Evolutionary conservation across 2,888 invertebrate species (phyloP).

Genomic region (Endomychus coccineus): DNA sequence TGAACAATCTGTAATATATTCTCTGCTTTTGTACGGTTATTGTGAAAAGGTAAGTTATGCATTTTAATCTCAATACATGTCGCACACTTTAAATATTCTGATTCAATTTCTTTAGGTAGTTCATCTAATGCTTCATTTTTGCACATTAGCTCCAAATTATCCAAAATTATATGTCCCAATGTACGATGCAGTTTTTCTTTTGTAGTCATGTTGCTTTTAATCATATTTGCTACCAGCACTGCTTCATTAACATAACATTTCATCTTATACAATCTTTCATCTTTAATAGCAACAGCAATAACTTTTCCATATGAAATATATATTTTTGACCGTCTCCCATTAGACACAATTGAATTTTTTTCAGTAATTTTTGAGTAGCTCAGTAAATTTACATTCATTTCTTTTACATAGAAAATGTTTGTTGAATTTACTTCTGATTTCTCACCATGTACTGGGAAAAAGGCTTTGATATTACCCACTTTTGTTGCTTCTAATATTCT

Average conservation of each 20-base stretch:
- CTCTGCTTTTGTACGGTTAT: conserved; percentile 20
- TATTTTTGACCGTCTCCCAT: conserved; percentile 14
- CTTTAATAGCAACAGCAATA: too few relatives aligned
- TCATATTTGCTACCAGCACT: too few relatives aligned
- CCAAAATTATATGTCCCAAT: conserved; percentile 24
- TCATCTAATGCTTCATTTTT: conserved; percentile 16
- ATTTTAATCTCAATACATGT: conserved; percentile 25
- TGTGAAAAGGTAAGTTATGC: conserved; percentile 25
- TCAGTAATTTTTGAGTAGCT: conserved; percentile 20
- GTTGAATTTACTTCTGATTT: conserved; percentile 7
- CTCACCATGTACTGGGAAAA: conserved; percentile 10
- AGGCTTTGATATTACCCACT: conserved; percentile 11
- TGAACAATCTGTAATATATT: conserved; percentile 22
- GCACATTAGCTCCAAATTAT: conserved; percentile 20
- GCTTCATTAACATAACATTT: conserved; percentile 8
- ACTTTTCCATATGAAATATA: conserved; percentile 14
- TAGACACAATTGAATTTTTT: conserved; percentile 18
- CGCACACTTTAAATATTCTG: conserved; percentile 21
- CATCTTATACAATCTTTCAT: too few relatives aligned
- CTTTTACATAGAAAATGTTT: conserved; percentile 16
- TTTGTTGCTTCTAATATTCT: conserved; percentile 16
- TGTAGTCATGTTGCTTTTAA: conserved; percentile 15
- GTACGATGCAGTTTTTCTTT: conserved; percentile 23
- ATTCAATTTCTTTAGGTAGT: conserved; percentile 18
- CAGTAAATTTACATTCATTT: conserved; percentile 21